These are phyloP conservation scores for Aphidius colemani DNA, from an alignment of 2,888 invertebrate species.

Conservation along the genomic window DNA sequence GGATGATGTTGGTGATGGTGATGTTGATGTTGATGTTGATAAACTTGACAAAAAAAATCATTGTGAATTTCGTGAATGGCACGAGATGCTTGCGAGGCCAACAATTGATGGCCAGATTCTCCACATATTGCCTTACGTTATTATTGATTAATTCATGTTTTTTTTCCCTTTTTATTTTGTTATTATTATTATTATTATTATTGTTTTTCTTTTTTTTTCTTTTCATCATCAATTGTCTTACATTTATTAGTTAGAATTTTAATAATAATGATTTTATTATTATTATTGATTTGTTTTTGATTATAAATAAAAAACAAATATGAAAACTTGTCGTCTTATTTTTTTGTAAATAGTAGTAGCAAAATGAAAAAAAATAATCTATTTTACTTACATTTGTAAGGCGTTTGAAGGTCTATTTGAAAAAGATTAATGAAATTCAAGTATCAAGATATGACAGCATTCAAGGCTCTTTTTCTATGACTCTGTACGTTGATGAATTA, in stretches of 20 bases:
- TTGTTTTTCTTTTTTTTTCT: background rate
- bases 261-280: conserved; percentile 8
- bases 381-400: too few relatives aligned
- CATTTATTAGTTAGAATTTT: conserved; percentile 10
- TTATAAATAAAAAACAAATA: conserved; percentile 4
- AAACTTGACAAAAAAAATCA: conserved; percentile 27
- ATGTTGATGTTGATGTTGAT: conserved; percentile 44
- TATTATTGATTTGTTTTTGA: conserved; percentile 17
- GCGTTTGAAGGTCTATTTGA: too few relatives aligned
- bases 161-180: background rate
- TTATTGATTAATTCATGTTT: conserved; percentile 74
- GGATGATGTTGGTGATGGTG: conserved; percentile 40
- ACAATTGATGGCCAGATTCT: conserved; percentile 79
- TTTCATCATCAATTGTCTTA: background rate
- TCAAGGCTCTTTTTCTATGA: too few relatives aligned
- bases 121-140: conserved; percentile 94
- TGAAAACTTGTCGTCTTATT: background rate
- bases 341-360: background rate
- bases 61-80: conserved; percentile 85
- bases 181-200: too few relatives aligned
- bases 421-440: too few relatives aligned
- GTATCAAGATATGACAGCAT: too few relatives aligned
- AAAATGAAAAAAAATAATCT: too few relatives aligned
- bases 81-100: conserved; percentile 78
- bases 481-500: too few relatives aligned